Base-by-base conservation (phyloP, 2,113 vertebrate genomes). In the Boulengeromyrus knoepffleri region DNA sequence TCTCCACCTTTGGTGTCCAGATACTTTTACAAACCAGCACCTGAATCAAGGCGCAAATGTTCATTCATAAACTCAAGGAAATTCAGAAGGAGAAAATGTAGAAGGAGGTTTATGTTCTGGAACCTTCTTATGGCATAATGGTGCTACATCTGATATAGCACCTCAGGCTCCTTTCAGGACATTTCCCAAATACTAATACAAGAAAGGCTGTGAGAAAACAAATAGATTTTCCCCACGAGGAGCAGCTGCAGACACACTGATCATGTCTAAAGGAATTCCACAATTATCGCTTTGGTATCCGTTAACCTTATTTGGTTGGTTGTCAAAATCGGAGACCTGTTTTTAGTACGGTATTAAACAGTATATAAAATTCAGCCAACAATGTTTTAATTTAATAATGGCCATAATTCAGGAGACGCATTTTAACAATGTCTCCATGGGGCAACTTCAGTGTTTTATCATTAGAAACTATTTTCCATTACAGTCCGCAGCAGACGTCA, bases 391-490 rank as follows among this genome's bases (percentile, higher is more conserved):
- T 56, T 88, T 24, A 56, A 42, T 88, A 58, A 88, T 91, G 92
- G 91, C 92, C 91, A 89, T 90, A 91, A 93, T 88, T 92, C 1
- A 3, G 89, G 52, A 91, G 88, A 92, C 90, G 85, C 52, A 86
- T 88, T 93, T 93, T 91, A 62, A 92, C 92, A 90, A 47, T 42
- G 88, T 42, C 86, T 74, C 88, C 92, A 47, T 70, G 62, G 42
- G 42, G n/a, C 45, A 19, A 31, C 88, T 31, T 80, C 36, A 85
- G 47, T 53, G 49, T 91, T 92, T 92, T 88, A 88, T 88, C 88
- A 88, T 89, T 91, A 89, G 90, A 53, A 74, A 42, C 62, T 53
- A 89, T 92, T 92, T 94, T 93, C 91, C 93, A 91, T 91, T 87
- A 91, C 85, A 42, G 49, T 47, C 86, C 88, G 89, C 89, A 91